Evolutionary conservation across 2,113 vertebrate genomes (phyloP).

Genomic region (Thalassoma bifasciatum): DNA sequence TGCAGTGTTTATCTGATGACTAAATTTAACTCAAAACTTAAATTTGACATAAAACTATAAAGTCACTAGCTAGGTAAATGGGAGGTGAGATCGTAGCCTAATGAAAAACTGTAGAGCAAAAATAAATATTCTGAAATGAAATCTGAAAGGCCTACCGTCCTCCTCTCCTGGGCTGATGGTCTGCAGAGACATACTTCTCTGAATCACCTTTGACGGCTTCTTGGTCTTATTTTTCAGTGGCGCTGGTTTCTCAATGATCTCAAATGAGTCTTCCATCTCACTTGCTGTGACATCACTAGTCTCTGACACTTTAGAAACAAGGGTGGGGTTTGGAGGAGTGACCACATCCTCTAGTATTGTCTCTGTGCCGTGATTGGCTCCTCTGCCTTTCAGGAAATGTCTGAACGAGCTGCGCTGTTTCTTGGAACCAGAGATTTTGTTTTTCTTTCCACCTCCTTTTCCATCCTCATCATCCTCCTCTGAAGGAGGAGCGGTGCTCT

Average conservation of each 20-base stretch:
- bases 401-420: conserved; percentile 79
- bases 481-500: conserved; percentile 10
- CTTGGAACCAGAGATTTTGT: conserved; percentile 27
- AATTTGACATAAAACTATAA: too few relatives aligned
- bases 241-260: conserved; percentile 67
- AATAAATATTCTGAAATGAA: neutral
- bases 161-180: conserved; percentile 70
- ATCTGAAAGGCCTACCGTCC: conserved; percentile 67
- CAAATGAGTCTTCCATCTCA: conserved; percentile 76
- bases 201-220: conserved; percentile 69
- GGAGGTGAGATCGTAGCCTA: too few relatives aligned
- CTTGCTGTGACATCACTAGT: conserved; percentile 2
- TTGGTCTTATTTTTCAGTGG: conserved; percentile 64
- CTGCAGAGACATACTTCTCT: conserved; percentile 80
- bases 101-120: neutral
- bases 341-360: conserved; percentile 55
- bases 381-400: conserved; percentile 75
- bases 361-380: conserved; percentile 48
- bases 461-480: conserved; percentile 50
- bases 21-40: too few relatives aligned
- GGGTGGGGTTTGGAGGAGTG: conserved; percentile 45
- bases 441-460: conserved; percentile 55
- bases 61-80: too few relatives aligned
- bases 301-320: conserved; percentile 24
- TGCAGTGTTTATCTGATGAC: too few relatives aligned